Evolutionary conservation across 1,140 invertebrate species (phyloP), one percentile per base, ranked within the genome.

Genomic region (Tetramorium simillimum): DNA sequence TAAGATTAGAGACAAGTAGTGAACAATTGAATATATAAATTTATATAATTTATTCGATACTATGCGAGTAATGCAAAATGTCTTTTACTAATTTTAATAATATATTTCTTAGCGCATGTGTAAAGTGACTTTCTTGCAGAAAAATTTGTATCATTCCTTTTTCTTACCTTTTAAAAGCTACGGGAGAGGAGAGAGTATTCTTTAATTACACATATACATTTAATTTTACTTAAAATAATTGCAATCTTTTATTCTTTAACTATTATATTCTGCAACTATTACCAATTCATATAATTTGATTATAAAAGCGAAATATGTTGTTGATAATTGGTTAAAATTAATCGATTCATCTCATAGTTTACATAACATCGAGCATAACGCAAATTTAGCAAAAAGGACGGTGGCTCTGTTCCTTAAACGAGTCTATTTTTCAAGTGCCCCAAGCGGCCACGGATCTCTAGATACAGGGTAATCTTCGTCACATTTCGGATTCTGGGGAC

Each of bases 391-490:
- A 46, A 28, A 73, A 78, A 87, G 60, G 46, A 80, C 56, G 78
- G 62, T 24, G 62, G 73, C 37, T 73, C 18, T 49, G 24, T 82
- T 21, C 9, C 28, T 46, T 60, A 73, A 75, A 69, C 63, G 67
- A 67, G 67, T 76, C 78, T 63, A 89, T 90, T 88, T 90, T 89
- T 87, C 80, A 87, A 86, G 49, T 58, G 75, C 28, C 65, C 67
- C 76, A 65, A 90, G 70, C 76, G 53, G 18, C 69, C 81, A 70
- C 87, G 81, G 21, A 86, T 63, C 82, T 77, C 21, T 73, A 88
- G 80, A 85, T 87, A 78, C 81, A 78, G 51, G 76, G 77, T 90
- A 86, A 91, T 90, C 58, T 89, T 90, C 89, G 89, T 90, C 65
- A 86, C 89, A 86, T 90, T 90, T 91, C 62, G 89, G 62, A 86